Base-by-base conservation (phyloP, 2,113 vertebrate genomes). In the Scortum barcoo region DNA sequence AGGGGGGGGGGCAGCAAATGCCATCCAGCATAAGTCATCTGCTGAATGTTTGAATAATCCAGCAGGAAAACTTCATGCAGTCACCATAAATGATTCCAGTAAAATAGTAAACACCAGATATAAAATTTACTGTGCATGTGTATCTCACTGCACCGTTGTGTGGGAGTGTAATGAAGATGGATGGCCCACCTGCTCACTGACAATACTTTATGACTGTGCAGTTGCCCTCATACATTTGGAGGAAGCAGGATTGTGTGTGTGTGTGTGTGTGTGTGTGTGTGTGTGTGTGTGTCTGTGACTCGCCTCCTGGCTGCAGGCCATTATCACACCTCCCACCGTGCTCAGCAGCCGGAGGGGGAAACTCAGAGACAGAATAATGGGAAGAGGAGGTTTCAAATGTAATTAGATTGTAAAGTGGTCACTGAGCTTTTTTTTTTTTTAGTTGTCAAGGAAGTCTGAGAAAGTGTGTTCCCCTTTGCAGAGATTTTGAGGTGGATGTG, bases 91-190 rank as follows among this genome's bases (percentile, higher is more conserved):
- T 53, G 10, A 40, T n/a, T 53, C 42, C 24, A 66, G 69, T 70
- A 58, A 78, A 79, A 56, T 12, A 33, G 65, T 53, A 40, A 40
- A 69, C 51, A 44, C 63, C 7, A 48, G 26, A 81, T 67, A 22
- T 76, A 24, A 76, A 66, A 82, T 79, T 42, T 72, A 73, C 62
- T 11, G 66, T 46, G 2, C 46, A 36, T 24, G 50, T 71, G 67
- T 61, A 36, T 36, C 50, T 53, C 26, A 51, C 36, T 48, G 82
- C 28, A 5, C 54, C 67, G 60, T 33, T 71, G 60, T 67, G 78
- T 67, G 57, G 67, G 36, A 3, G 40, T 36, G 48, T 89, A 86
- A 92, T 88, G 65, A 81, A 84, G 89, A 92, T 66, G 36, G 79
- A 89, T 80, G 48, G 38, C 44, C 51, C 53, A 78, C 73, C 78